Evolutionary conservation across 2,888 invertebrate genomes (phyloP).

Genomic region (Agrotis ipsilon): DNA sequence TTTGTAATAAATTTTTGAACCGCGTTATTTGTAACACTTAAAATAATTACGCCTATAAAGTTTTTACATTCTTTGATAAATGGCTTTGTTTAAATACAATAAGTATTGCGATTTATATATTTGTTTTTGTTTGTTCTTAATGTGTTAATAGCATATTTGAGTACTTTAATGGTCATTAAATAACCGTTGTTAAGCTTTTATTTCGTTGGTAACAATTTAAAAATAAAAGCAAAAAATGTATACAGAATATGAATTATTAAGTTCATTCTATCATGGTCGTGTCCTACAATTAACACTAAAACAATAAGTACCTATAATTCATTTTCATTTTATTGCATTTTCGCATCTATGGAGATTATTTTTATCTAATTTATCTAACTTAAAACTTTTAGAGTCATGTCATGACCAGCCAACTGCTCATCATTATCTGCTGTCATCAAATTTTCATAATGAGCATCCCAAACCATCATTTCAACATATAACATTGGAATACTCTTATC

Average conservation of each 20-base stretch:
- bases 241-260: not conserved
- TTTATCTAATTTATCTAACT: not conserved
- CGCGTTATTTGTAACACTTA: slow-evolving; percentile 65
- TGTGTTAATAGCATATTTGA: slow-evolving; percentile 24
- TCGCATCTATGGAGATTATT: not conserved
- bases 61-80: slow-evolving; percentile 53
- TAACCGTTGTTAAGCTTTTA: not conserved
- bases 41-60: slow-evolving; percentile 51
- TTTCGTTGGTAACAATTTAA: not conserved
- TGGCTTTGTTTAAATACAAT: slow-evolving; percentile 53
- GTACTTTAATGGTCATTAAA: slow-evolving; percentile 6
- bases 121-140: slow-evolving; percentile 50
- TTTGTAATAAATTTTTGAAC: slow-evolving; percentile 46
- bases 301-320: not conserved
- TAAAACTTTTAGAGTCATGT: not conserved
- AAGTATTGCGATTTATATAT: slow-evolving; percentile 43
- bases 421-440: not conserved
- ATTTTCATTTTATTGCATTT: not conserved
- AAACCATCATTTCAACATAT: not conserved
- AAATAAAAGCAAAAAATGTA: not conserved
- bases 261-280: not conserved
- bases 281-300: too few species aligned
- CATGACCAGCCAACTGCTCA: not conserved
- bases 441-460: not conserved
- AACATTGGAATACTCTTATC: slow-evolving; percentile 84